Evolutionary conservation across 1,140 invertebrate species (phyloP).

Genomic region (Zaprionus inermis): DNA sequence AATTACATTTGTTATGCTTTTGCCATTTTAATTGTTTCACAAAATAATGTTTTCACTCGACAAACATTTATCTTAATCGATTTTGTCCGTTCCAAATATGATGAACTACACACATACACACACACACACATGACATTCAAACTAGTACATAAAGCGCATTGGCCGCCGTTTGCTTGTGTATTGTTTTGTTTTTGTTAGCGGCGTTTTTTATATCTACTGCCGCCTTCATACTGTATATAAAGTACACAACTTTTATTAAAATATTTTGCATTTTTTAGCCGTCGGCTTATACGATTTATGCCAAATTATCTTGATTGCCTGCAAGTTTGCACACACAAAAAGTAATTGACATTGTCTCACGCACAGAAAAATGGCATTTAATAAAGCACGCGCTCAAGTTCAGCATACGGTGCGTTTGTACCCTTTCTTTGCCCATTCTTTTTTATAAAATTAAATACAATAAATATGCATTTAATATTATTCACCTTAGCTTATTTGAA

Average conservation of each 20-base stretch:
- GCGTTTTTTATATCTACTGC: conserved; percentile 52
- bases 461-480: conserved; percentile 23
- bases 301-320: neutral
- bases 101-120: conserved; percentile 56
- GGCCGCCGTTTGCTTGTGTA: conserved; percentile 46
- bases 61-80: conserved; percentile 59
- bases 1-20: conserved; percentile 44
- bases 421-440: no score
- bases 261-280: neutral
- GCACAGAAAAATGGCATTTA: conserved; percentile 15
- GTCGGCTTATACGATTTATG: neutral
- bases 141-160: conserved; percentile 24
- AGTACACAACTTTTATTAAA: neutral
- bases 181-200: conserved; percentile 79
- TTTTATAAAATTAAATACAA: neutral
- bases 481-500: conserved; percentile 72
- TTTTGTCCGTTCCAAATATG: conserved; percentile 61
- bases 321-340: conserved; percentile 25
- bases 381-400: neutral
- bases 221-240: neutral
- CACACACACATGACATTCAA: conserved; percentile 7
- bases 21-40: conserved; percentile 49
- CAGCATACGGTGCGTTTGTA: neutral
- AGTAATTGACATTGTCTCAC: neutral
- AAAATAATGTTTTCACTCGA: conserved; percentile 20